Evolutionary conservation across 2,888 invertebrate genomes (phyloP).

Genomic region (Pristionchus arcanus): DNA sequence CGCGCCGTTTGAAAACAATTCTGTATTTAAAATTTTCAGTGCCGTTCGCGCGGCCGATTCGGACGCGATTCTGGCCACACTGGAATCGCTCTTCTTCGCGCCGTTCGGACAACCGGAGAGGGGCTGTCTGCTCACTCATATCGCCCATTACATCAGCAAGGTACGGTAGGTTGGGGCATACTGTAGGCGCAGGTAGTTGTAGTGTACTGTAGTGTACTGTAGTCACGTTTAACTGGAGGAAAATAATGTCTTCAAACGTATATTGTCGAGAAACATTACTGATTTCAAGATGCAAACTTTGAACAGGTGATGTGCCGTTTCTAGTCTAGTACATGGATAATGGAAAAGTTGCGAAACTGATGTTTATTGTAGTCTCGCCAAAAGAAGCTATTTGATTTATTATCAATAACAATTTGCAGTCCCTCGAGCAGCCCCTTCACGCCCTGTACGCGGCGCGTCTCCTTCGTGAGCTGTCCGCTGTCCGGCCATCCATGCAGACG

Average conservation of each 20-base stretch:
- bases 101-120: conserved; percentile 62
- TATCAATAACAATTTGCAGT: no score
- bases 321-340: no score
- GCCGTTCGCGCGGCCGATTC: conserved; percentile 67
- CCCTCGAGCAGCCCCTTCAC: conserved; percentile 66
- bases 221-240: no score
- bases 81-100: conserved; percentile 71
- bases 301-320: no score
- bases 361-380: no score
- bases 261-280: no score
- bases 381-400: no score
- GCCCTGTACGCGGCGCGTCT: conserved; percentile 70
- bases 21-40: no score
- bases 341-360: no score
- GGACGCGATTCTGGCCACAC: conserved; percentile 68
- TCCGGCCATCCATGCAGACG: conserved; percentile 66
- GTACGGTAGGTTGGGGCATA: conserved; percentile 47
- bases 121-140: conserved; percentile 62
- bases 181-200: neutral
- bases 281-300: no score
- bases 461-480: conserved; percentile 66
- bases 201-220: no score
- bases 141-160: conserved; percentile 67
- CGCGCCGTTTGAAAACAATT: neutral
- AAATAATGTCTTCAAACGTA: no score